phyloP scores from a whole-genome alignment of 2,888 invertebrate species.

The Agriopis leucophaearia region DNA sequence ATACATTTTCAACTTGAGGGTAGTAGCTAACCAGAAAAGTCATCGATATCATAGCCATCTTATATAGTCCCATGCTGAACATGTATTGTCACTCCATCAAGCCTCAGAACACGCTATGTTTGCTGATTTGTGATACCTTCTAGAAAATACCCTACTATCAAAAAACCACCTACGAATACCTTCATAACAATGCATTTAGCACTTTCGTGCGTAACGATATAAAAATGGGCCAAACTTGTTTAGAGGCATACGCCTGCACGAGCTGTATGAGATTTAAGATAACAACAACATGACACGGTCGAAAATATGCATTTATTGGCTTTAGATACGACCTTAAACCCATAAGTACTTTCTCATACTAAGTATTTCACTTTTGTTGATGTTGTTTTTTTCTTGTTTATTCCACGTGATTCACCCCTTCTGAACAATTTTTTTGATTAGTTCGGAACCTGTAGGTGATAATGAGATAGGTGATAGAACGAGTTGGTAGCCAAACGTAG shows the following conservation, averaged over 20 bases:
- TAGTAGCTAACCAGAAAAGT: too few species aligned
- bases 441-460: too few species aligned
- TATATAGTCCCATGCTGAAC: too few species aligned
- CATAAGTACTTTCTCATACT: background rate
- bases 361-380: background rate
- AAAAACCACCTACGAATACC: background rate
- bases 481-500: too few species aligned
- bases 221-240: conserved; percentile 48
- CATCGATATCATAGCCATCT: too few species aligned
- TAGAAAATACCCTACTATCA: background rate
- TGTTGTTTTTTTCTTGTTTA: background rate
- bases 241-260: conserved; percentile 32
- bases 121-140: background rate
- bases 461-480: too few species aligned
- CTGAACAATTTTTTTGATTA: too few species aligned
- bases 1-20: too few species aligned
- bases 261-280: conserved; percentile 37
- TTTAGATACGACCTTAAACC: conserved; percentile 6
- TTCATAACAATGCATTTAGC: background rate
- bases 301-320: conserved; percentile 34
- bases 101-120: too few species aligned
- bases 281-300: conserved; percentile 28
- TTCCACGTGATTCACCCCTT: too few species aligned
- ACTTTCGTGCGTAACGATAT: conserved; percentile 41
- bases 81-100: too few species aligned